Percentiles rank a stretch among this genome's conserved stretches.
Conservation (phyloP, 2,797 vertebrate species). For the Scleropages formosus region DNA sequence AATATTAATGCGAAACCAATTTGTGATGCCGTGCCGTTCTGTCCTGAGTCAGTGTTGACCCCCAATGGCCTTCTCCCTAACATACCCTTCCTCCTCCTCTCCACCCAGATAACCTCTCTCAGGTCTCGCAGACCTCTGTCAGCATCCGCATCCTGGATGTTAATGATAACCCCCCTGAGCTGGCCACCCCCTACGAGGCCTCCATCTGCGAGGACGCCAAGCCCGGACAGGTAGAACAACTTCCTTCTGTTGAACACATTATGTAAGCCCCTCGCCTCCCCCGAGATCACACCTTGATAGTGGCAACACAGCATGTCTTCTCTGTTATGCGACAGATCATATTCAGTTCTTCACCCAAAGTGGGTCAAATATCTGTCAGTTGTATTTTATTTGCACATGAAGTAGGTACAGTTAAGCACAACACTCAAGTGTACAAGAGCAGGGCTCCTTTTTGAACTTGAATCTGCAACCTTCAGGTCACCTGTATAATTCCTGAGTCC, state of each 20-base stretch:
- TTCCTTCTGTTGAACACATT: not conserved
- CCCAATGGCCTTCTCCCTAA: constrained; percentile 17
- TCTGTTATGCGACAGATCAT: no score
- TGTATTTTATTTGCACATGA: no score
- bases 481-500: no score
- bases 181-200: constrained; percentile 89
- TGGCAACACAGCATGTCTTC: no score
- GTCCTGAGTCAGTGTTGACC: not conserved
- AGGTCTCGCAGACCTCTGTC: constrained; percentile 80
- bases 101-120: constrained; percentile 81
- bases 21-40: constrained; percentile 8
- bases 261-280: not conserved
- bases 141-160: constrained; percentile 94
- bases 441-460: no score
- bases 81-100: constrained; percentile 18
- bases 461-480: no score
- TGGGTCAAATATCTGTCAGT: no score
- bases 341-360: no score
- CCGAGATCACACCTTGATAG: no score
- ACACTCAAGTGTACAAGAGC: no score
- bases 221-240: constrained; percentile 84
- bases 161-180: constrained; percentile 94
- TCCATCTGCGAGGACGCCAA: constrained; percentile 93
- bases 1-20: not conserved
- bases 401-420: no score